These are phyloP conservation scores for Acrocephalus kingi DNA, from an alignment of 2,113 vertebrate genomes.

Conservation along the genomic window DNA sequence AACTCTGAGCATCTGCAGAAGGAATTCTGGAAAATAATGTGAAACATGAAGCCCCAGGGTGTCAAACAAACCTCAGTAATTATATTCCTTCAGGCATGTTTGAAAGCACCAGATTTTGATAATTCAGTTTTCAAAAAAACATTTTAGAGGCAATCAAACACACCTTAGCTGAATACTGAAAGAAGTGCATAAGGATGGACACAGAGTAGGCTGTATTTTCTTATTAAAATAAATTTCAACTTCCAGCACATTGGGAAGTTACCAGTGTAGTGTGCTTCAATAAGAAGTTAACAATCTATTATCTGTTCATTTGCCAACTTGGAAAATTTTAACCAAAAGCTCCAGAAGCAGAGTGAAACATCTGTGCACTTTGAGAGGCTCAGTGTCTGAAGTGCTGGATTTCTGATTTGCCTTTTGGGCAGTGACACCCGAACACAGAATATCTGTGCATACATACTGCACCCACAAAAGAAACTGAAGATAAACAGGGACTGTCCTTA, in stretches of 20 bases:
- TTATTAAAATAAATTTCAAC: background rate
- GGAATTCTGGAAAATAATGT: background rate
- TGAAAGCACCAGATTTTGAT: background rate
- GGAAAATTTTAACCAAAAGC: background rate
- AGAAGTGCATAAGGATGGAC: background rate
- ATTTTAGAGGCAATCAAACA: background rate
- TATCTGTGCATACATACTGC: background rate
- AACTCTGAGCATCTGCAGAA: background rate
- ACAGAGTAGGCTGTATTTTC: background rate
- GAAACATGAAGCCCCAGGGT: background rate
- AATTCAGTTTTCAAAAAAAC: background rate
- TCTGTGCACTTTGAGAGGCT: background rate
- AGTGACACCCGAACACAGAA: background rate
- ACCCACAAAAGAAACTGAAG: background rate
- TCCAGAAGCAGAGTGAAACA: background rate
- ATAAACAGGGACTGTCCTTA: background rate
- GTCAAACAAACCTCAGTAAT: background rate
- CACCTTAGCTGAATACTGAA: background rate
- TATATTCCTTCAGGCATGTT: background rate
- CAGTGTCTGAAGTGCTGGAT: background rate
- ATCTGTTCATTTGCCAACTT: background rate
- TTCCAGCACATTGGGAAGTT: background rate
- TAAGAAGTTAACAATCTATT: background rate
- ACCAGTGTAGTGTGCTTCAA: background rate
- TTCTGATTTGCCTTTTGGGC: conserved; percentile 5